A percentile compares a stretch with the other conserved stretches of the same genome.
phyloP scores from a whole-genome alignment of 2,888 invertebrate species.

The Chrysomela aeneicollis region DNA sequence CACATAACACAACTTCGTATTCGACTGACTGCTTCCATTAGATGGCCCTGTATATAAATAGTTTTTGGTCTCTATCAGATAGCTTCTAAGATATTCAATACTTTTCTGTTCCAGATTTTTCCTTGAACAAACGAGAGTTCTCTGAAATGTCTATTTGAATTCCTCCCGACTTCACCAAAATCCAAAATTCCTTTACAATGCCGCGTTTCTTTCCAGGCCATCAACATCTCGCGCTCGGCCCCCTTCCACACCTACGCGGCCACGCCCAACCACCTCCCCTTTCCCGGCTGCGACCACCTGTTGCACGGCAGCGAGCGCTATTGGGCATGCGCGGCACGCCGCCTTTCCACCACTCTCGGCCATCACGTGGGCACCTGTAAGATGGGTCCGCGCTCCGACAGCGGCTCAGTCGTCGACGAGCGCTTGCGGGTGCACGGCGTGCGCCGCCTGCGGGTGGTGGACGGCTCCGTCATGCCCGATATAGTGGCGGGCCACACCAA shows the following conservation, averaged over 20 bases:
- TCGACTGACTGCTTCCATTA: no score
- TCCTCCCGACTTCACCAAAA: neutral
- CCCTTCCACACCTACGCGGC: constrained; percentile 65
- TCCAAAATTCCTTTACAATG: no score
- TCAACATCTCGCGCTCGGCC: constrained; percentile 64
- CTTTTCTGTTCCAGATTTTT: no score
- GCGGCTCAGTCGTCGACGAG: constrained; percentile 63
- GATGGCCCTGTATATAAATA: no score
- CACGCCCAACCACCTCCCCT: constrained; percentile 65
- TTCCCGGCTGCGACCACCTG: constrained; percentile 73
- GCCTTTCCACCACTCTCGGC: constrained; percentile 75
- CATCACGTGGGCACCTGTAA: constrained; percentile 69
- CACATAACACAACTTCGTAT: no score
- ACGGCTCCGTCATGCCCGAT: constrained; percentile 68
- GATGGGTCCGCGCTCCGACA: constrained; percentile 60
- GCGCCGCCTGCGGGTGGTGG: constrained; percentile 65
- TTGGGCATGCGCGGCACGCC: constrained; percentile 77
- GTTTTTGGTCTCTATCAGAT: no score
- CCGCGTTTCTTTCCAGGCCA: constrained; percentile 61
- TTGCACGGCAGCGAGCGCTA: constrained; percentile 72
- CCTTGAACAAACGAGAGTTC: no score
- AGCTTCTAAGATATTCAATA: no score
- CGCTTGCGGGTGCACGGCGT: constrained; percentile 64
- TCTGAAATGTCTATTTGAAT: no score
- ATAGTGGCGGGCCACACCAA: constrained; percentile 67